Evolutionary conservation across 2,113 vertebrate genomes (phyloP).

Genomic region (Chunga burmeisteri): DNA sequence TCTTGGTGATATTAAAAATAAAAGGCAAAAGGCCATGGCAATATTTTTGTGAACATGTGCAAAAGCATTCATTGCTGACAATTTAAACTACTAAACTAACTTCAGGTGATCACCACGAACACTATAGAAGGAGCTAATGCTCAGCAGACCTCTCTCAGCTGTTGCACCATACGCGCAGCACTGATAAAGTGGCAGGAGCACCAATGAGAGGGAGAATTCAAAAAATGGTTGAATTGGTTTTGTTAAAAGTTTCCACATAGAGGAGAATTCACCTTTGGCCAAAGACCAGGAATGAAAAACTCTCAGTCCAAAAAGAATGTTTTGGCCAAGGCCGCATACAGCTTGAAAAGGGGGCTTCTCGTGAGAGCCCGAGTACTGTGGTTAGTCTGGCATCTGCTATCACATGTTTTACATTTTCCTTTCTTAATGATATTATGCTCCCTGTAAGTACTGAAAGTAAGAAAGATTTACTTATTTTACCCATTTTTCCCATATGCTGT

Average conservation of each 20-base stretch:
- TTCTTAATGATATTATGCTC: constrained; percentile 48
- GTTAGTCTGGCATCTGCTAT: constrained; percentile 43
- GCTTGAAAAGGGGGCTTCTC: constrained; percentile 27
- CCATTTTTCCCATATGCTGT: background rate
- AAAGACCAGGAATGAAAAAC: constrained; percentile 19
- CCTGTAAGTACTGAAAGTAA: background rate
- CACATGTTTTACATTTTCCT: constrained; percentile 47
- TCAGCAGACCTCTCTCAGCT: background rate
- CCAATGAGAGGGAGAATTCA: background rate
- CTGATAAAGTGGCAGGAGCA: background rate
- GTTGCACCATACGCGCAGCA: rapidly evolving
- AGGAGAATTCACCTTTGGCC: constrained; percentile 41
- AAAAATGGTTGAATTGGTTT: background rate
- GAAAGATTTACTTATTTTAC: constrained; percentile 13
- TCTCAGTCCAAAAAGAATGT: background rate
- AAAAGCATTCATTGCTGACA: background rate
- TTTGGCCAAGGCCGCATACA: background rate
- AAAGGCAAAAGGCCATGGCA: background rate
- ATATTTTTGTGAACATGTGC: background rate
- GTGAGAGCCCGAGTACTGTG: constrained; percentile 16
- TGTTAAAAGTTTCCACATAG: constrained; percentile 19
- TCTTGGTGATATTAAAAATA: background rate
- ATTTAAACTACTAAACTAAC: background rate
- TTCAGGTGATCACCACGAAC: background rate
- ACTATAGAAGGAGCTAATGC: background rate